Percentiles rank a stretch among this genome's conserved stretches.
Conservation (phyloP, 1,140 invertebrate species). For the Cardiocondyla obscurior region DNA sequence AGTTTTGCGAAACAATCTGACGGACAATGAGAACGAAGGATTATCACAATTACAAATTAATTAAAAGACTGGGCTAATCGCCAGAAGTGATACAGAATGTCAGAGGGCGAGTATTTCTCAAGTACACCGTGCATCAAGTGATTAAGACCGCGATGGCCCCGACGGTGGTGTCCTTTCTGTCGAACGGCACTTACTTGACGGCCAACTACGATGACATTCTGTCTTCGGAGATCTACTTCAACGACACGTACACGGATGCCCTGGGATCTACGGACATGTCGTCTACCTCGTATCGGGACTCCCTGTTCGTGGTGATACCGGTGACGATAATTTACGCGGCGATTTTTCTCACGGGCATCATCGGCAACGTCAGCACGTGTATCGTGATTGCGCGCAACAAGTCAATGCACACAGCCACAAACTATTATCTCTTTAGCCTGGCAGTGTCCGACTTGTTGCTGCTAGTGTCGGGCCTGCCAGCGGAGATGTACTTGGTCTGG, state of each 20-base stretch:
- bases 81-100: not conserved
- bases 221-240: not conserved
- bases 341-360: slow-evolving; percentile 93
- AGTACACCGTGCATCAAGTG: not conserved
- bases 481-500: slow-evolving; percentile 95
- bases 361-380: slow-evolving; percentile 97
- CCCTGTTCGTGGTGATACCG: slow-evolving; percentile 90
- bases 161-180: not conserved
- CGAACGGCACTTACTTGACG: slow-evolving; percentile 29
- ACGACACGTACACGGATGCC: not conserved
- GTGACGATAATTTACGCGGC: slow-evolving; percentile 92
- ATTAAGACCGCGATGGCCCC: not conserved
- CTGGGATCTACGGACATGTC: not conserved
- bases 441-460: slow-evolving; percentile 97
- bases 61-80: not conserved
- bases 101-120: not conserved
- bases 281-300: slow-evolving; percentile 85
- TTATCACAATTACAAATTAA: not conserved
- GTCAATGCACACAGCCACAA: slow-evolving; percentile 96
- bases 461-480: slow-evolving; percentile 90
- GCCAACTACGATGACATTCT: not conserved
- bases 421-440: slow-evolving; percentile 97
- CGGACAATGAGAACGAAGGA: not conserved
- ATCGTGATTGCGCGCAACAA: slow-evolving; percentile 96
- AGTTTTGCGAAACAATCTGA: not conserved